phyloP scores from a whole-genome alignment of 2,113 vertebrate genomes.

The Pseudopodoces humilis region DNA sequence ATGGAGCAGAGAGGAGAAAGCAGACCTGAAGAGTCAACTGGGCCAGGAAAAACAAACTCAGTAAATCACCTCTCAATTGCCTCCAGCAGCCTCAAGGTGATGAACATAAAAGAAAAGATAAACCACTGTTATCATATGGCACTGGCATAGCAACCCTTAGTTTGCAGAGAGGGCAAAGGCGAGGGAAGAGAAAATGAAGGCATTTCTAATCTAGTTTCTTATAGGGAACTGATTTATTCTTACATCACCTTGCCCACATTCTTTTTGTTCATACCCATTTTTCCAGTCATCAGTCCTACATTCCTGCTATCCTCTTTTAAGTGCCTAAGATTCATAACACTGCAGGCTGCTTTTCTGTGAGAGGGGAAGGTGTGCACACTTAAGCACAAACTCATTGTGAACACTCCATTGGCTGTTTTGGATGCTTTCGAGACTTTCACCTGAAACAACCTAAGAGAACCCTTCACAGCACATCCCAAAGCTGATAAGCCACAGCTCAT shows the following conservation, averaged over 20 bases:
- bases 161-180: background rate
- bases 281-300: background rate
- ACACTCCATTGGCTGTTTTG: background rate
- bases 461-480: background rate
- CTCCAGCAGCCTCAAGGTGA: background rate
- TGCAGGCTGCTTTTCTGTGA: background rate
- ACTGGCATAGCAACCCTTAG: background rate
- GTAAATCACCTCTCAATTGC: background rate
- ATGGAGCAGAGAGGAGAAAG: background rate
- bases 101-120: background rate
- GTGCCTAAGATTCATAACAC: background rate
- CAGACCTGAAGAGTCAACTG: background rate
- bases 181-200: background rate
- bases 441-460: background rate
- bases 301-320: background rate
- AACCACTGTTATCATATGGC: background rate
- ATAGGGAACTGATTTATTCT: background rate
- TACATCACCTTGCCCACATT: background rate
- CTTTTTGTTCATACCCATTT: background rate
- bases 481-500: background rate
- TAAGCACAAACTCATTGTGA: background rate
- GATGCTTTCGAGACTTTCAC: background rate
- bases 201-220: background rate
- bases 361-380: background rate
- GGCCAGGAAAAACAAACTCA: background rate